Conservation (phyloP, 2,797 vertebrate genomes). For the Sarcophilus harrisii region DNA sequence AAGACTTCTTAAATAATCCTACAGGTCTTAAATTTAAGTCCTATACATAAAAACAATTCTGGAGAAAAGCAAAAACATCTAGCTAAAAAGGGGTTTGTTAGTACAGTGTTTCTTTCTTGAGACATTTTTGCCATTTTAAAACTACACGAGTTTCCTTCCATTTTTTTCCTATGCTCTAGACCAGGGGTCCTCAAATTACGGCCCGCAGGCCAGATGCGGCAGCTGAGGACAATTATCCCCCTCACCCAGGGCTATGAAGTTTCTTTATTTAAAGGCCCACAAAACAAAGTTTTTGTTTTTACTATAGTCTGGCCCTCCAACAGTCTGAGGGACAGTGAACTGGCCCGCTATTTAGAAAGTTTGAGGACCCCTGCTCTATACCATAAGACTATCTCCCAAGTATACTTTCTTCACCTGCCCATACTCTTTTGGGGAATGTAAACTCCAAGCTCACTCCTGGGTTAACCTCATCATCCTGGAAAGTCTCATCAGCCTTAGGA, state of each 20-base stretch:
- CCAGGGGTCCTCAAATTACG: too few relatives aligned
- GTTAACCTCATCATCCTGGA: background rate
- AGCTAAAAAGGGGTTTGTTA: conserved; percentile 13
- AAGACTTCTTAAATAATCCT: background rate
- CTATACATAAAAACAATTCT: background rate
- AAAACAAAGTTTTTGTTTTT: too few relatives aligned
- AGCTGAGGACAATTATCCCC: too few relatives aligned
- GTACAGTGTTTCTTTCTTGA: background rate
- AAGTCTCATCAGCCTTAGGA: background rate
- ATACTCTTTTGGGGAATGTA: background rate
- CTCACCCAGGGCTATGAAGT: too few relatives aligned
- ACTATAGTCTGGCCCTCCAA: too few relatives aligned
- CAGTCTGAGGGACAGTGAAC: too few relatives aligned
- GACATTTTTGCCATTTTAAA: conserved; percentile 4
- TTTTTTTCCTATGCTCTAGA: background rate
- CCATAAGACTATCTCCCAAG: background rate
- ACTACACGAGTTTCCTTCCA: background rate
- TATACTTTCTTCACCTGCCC: background rate
- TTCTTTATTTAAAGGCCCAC: too few relatives aligned
- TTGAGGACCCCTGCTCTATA: too few relatives aligned
- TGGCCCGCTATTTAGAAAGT: too few relatives aligned
- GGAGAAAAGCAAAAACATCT: background rate
- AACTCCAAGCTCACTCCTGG: background rate
- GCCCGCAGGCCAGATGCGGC: too few relatives aligned
- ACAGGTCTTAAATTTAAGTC: background rate